Base-by-base conservation (phyloP, 2,888 invertebrate species). In the Digitonthophagus gazella region DNA sequence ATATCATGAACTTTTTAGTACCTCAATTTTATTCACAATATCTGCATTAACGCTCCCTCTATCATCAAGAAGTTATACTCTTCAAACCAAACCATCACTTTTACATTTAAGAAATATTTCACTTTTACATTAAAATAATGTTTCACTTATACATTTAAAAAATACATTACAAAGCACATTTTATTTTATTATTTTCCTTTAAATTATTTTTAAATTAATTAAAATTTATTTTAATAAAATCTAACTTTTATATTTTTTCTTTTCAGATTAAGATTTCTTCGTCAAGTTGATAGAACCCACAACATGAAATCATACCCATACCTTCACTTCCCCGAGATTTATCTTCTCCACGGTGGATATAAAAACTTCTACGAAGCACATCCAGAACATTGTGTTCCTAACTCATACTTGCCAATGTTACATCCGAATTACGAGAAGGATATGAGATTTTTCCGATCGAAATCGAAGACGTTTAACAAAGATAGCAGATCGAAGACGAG, bases 271-370 rank as follows among this genome's bases (percentile, higher is more conserved):
- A 90, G 96, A 2, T 94, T 90, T 81, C 85, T 98, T 67, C 89
- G 98, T 2, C 90, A 91, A 64, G 84, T 89, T 20, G 98, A 99
- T 83, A 88, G 98, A 0, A 89, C 89, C 14, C 84, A 87, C 57
- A 95, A 98, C 83, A 89, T 88, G 71, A 90, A 91, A 66, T 86
- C 87, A 71, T 98, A 97, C 83, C 98, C 98, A 0, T 84, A 88
- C 0, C 85, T 98, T 0, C 86, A 92, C 79, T 96, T 93, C 85
- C 98, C 98, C 0, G 98, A 98, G 82, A 85, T 97, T 1, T 99
- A 99, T 83, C 85, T 99, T 1, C 86, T 99, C 18, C 93, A 96
- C 78, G 95, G 95, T 0, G 96, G 96, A 56, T 96, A 96, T 84
- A 91, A 93, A 78, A 87, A 87, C 22, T 97, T 98, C 85, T 96